These are phyloP conservation scores for Saccopteryx bilineata DNA, from an alignment of 2,113 vertebrate genomes.

Conservation along the genomic window DNA sequence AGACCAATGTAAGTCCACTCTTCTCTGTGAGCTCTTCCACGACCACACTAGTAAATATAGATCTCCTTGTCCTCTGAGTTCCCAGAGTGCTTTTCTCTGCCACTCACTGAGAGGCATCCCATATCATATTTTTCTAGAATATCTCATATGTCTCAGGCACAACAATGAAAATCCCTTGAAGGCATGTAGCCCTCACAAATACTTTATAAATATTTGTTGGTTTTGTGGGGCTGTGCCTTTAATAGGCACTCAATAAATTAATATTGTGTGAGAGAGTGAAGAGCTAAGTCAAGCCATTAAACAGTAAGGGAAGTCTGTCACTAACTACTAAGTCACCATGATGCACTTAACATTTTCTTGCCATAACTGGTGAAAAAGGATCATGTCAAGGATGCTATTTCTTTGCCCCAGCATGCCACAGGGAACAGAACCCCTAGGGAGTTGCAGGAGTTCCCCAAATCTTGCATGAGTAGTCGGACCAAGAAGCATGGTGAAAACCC, in stretches of 20 bases:
- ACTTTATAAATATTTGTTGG: background rate
- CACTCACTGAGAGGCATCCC: background rate
- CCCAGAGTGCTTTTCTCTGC: background rate
- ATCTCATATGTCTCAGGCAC: background rate
- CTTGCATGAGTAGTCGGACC: background rate
- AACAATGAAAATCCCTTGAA: slow-evolving; percentile 1
- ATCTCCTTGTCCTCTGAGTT: background rate
- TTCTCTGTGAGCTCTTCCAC: background rate
- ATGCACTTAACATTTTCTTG: background rate
- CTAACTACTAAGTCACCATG: background rate
- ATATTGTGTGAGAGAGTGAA: background rate
- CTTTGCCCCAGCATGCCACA: background rate
- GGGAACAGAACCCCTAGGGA: background rate
- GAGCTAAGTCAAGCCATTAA: background rate
- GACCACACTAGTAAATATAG: fast-evolving
- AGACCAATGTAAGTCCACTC: background rate
- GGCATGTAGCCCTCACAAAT: background rate
- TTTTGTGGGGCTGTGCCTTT: background rate
- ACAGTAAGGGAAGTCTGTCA: background rate
- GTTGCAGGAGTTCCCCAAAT: background rate
- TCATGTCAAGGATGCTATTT: background rate
- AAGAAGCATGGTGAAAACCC: background rate
- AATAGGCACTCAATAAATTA: background rate
- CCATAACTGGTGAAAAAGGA: background rate
- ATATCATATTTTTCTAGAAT: background rate